Evolutionary conservation across 2,888 invertebrate species (phyloP).

Genomic region (Craniophora ligustri): DNA sequence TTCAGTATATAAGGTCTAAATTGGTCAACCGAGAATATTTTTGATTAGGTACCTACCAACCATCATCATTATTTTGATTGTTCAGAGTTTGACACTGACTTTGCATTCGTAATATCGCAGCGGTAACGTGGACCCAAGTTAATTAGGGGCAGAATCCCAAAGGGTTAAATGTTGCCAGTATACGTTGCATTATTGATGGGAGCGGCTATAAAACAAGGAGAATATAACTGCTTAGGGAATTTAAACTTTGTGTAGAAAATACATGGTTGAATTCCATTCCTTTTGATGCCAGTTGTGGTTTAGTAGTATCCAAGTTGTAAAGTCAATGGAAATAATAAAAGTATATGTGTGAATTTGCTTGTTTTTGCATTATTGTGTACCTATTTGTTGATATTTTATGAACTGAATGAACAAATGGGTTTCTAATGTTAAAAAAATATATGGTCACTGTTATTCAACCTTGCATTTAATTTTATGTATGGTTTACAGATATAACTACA

Average conservation of each 20-base stretch:
- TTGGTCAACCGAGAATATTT: not conserved
- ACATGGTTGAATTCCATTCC: constrained; percentile 4
- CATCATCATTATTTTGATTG: constrained; percentile 57
- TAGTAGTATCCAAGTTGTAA: constrained; percentile 34
- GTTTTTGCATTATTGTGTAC: not conserved
- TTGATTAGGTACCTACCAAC: not conserved
- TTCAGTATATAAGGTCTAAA: not conserved
- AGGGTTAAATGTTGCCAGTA: constrained; percentile 64
- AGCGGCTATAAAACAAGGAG: constrained; percentile 42
- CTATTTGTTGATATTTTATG: too few species aligned
- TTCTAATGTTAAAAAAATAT: too few species aligned
- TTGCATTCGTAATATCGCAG: constrained; percentile 63
- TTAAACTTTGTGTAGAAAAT: constrained; percentile 6
- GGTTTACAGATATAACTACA: too few species aligned
- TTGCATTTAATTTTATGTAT: not conserved
- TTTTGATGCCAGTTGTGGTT: not conserved
- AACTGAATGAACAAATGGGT: too few species aligned
- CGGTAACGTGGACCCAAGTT: constrained; percentile 56
- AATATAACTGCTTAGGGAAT: constrained; percentile 13
- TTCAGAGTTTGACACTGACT: constrained; percentile 59
- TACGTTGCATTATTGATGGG: constrained; percentile 70
- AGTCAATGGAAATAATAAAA: constrained; percentile 31
- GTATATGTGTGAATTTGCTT: constrained; percentile 12
- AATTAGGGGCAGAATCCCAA: constrained; percentile 65
- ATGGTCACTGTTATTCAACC: not conserved